These are phyloP conservation scores for Tokudaia tokunoshimensis DNA, from an alignment of 2,797 vertebrate genomes.

Conservation along the genomic window DNA sequence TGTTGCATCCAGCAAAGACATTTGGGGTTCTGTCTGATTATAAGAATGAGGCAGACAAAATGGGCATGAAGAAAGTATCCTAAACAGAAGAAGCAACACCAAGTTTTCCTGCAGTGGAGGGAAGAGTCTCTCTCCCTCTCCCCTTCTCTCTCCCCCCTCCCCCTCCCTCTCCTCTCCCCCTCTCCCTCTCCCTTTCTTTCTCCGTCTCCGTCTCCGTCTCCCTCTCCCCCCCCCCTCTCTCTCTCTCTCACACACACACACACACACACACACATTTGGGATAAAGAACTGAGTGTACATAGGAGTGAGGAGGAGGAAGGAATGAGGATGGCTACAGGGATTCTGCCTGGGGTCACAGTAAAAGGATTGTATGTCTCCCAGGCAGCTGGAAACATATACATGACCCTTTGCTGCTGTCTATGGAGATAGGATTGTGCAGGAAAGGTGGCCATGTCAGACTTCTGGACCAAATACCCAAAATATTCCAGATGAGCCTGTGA, in stretches of 20 bases:
- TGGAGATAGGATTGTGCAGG: neutral
- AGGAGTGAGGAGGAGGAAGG: neutral
- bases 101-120: neutral
- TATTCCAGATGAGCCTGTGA: neutral
- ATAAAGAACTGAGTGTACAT: neutral
- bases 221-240: too few species aligned
- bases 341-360: neutral
- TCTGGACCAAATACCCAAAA: conserved; percentile 3
- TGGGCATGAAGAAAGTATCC: neutral
- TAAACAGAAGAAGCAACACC: neutral
- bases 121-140: neutral
- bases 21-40: neutral
- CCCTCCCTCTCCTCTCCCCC: too few species aligned
- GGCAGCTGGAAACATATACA: neutral
- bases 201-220: too few species aligned
- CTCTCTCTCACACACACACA: too few species aligned
- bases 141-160: too few species aligned
- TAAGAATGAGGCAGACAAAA: neutral
- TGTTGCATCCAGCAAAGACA: neutral
- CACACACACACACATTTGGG: neutral
- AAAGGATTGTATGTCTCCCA: neutral
- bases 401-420: rapidly evolving
- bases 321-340: neutral
- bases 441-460: neutral
- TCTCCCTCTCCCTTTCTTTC: too few species aligned